A percentile compares a stretch with the other conserved stretches of the same genome.
phyloP scores from a whole-genome alignment of 2,113 vertebrate species.

The Brachypteracias leptosomus region DNA sequence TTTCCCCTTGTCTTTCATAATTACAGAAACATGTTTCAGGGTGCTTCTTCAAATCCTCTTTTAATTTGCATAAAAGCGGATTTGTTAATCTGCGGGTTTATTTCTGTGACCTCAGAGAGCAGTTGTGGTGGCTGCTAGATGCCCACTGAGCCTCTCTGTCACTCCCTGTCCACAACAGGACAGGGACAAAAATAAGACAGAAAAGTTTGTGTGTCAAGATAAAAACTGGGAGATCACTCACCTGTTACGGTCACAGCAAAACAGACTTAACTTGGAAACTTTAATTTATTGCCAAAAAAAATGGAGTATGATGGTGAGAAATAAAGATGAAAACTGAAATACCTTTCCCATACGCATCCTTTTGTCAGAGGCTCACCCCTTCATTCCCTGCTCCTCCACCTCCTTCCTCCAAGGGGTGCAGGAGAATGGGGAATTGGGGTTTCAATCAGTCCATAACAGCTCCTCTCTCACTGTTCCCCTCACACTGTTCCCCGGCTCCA shows the following conservation, averaged over 20 bases:
- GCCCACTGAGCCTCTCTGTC: background rate
- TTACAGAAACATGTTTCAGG: background rate
- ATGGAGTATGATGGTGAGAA: background rate
- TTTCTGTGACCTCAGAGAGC: background rate
- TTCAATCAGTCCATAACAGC: fast-evolving
- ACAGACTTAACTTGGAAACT: background rate
- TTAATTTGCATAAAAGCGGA: background rate
- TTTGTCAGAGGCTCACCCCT: background rate
- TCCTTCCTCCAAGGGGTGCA: fast-evolving
- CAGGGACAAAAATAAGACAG: background rate
- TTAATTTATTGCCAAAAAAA: background rate
- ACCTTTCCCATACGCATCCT: background rate
- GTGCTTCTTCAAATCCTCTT: background rate
- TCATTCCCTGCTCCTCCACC: background rate
- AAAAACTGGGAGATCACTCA: background rate
- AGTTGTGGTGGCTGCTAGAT: background rate
- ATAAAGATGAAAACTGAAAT: background rate
- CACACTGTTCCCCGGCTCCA: background rate
- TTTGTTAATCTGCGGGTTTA: background rate
- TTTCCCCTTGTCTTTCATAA: background rate
- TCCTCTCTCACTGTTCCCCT: background rate
- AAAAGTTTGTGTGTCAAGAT: background rate
- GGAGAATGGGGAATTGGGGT: background rate
- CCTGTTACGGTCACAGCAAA: background rate
- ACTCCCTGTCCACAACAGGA: background rate